Evolutionary conservation across 2,888 invertebrate species (phyloP).

Genomic region (Steromphala cineraria): DNA sequence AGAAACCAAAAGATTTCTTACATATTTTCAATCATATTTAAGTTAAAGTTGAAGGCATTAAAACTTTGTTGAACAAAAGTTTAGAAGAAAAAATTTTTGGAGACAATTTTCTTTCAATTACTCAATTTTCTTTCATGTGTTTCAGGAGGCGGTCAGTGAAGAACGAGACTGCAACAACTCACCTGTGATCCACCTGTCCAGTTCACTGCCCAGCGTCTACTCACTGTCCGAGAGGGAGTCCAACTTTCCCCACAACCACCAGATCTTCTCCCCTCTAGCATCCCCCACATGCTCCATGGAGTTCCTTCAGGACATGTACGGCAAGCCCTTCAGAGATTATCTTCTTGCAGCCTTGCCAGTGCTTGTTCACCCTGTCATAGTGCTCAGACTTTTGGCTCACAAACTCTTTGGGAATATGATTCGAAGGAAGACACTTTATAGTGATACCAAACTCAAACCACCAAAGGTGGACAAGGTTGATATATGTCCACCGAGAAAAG

Average conservation of each 20-base stretch:
- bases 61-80: too few relatives aligned
- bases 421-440: slow-evolving; percentile 73
- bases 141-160: slow-evolving; percentile 62
- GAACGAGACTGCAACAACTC: slow-evolving; percentile 48
- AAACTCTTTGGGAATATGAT: slow-evolving; percentile 79
- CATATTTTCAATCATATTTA: too few relatives aligned
- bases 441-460: slow-evolving; percentile 51
- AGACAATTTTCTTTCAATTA: background rate
- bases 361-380: slow-evolving; percentile 78
- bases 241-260: slow-evolving; percentile 17
- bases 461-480: slow-evolving; percentile 60
- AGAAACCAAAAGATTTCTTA: too few relatives aligned
- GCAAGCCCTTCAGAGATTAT: slow-evolving; percentile 64
- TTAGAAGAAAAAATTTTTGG: too few relatives aligned
- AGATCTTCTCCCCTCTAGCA: slow-evolving; percentile 56
- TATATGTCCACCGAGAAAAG: slow-evolving; percentile 59
- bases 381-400: slow-evolving; percentile 79
- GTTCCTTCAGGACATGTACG: slow-evolving; percentile 55
- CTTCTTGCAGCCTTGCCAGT: slow-evolving; percentile 76
- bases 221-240: slow-evolving; percentile 38
- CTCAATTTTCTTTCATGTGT: background rate
- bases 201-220: slow-evolving; percentile 49
- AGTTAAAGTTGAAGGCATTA: too few relatives aligned
- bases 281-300: slow-evolving; percentile 65
- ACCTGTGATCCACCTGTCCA: slow-evolving; percentile 55